Base-by-base conservation (phyloP, 2,888 invertebrate genomes). In the Plebejus melissa region DNA sequence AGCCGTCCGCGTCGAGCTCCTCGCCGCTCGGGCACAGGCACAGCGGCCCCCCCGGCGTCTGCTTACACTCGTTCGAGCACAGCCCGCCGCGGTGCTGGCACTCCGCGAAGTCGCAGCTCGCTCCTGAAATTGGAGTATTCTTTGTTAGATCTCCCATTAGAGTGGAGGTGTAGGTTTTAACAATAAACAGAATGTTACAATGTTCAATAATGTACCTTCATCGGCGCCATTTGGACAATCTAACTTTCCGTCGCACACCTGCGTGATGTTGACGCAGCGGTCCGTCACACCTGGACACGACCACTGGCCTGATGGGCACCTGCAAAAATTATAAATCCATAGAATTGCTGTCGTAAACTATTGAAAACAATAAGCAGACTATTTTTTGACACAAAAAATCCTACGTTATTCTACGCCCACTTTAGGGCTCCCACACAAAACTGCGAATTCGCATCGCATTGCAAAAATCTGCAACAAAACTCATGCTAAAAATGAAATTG, bases 211-310 rank as follows among this genome's bases (percentile, higher is more conserved):
- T 32, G 76, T 85, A 92, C 99, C 99, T 94, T 99, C 99, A 85
- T 98, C 98, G 0, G 96, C 96, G 0, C 98, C 98, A 84, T 98
- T 98, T 0, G 99, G 99, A 88, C 99, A 99, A 84, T 99, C 98
- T 0, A 94, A 89, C 58, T 96, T 96, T 5, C 95, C 96, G 87
- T 99, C 98, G 88, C 99, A 99, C 0, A 99, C 97, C 79, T 95
- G 96, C 0, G 97, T 97, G 16, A 96, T 91, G 83, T 98, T 98
- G 72, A 99, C 96, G 84, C 99, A 99, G 81, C 95, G 94, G 81
- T 95, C 96, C 0, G 96, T 94, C 0, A 97, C 95, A 0, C 95
- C 97, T 0, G 98, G 98, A 86, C 99, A 99, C 82, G 95, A 94
- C 98, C 98, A 99, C 83, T 98, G 96, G 1, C 95, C 95, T 0